Conservation (phyloP, 1,140 invertebrate species). For the Micrasema minimum region DNA sequence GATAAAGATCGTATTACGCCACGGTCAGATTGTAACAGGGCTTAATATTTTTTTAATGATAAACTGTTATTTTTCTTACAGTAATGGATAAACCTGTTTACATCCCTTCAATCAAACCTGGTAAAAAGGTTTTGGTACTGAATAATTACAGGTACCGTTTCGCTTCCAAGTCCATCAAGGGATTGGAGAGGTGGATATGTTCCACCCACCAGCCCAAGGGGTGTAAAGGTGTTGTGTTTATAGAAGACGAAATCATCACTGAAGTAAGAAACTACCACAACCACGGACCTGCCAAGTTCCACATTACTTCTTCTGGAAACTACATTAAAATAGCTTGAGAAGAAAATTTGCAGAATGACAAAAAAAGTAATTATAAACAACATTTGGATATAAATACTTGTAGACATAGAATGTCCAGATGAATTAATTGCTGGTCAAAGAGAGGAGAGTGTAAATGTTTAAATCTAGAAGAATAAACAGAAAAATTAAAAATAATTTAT, state of each 20-base stretch:
- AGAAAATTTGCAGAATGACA: too few species aligned
- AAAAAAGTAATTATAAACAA: too few species aligned
- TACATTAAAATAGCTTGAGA: slow-evolving; percentile 25
- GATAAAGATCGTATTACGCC: too few species aligned
- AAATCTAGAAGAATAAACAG: too few species aligned
- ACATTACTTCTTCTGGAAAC: not conserved
- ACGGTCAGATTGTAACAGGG: too few species aligned
- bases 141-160: slow-evolving; percentile 17
- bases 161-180: not conserved
- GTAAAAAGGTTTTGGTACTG: slow-evolving; percentile 1
- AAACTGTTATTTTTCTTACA: too few species aligned
- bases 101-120: slow-evolving; percentile 4
- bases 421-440: too few species aligned
- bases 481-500: too few species aligned
- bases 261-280: not conserved
- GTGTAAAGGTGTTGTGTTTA: not conserved
- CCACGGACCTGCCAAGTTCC: not conserved
- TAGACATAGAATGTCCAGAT: too few species aligned
- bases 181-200: slow-evolving; percentile 4
- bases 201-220: not conserved
- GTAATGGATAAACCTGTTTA: not conserved
- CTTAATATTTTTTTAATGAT: too few species aligned
- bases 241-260: not conserved
- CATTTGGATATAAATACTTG: too few species aligned
- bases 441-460: too few species aligned